Conservation (phyloP, 1,140 invertebrate genomes). For the Lepidotrigona ventralis region DNA sequence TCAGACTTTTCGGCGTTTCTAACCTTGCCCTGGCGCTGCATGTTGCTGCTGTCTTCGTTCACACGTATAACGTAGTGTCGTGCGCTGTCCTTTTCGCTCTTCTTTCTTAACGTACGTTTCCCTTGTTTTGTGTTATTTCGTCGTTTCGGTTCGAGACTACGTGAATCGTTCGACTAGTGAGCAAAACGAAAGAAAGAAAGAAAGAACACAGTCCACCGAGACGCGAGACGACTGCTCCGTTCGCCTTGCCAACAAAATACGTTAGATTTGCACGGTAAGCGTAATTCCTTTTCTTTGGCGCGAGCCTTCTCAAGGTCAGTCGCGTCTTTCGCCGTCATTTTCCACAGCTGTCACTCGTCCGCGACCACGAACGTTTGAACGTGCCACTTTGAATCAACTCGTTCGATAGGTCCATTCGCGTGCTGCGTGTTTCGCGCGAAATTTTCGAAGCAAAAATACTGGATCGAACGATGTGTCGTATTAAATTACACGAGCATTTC, state of each 20-base stretch:
- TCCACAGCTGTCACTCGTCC: not conserved
- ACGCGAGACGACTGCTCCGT: not conserved
- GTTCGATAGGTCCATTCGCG: conserved; percentile 35
- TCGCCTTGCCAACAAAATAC: not conserved
- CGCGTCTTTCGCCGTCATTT: not conserved
- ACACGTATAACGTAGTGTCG: conserved; percentile 53
- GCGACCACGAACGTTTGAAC: conserved; percentile 4
- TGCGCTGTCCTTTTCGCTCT: conserved; percentile 49
- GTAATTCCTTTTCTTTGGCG: not conserved
- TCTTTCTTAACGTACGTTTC: conserved; percentile 37
- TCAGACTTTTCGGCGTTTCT: conserved; percentile 53
- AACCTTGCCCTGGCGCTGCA: conserved; percentile 57
- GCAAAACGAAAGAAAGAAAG: not conserved
- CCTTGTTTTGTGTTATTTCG: conserved; percentile 33
- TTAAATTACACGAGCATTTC: too few species aligned
- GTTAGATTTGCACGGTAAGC: conserved; percentile 20
- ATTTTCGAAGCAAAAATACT: conserved; percentile 28
- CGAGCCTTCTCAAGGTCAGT: not conserved
- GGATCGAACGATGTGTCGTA: rapidly evolving
- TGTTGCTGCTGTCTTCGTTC: conserved; percentile 47
- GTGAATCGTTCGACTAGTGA: conserved; percentile 7
- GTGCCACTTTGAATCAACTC: conserved; percentile 13
- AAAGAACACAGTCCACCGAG: conserved; percentile 20
- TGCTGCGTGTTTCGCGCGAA: conserved; percentile 37
- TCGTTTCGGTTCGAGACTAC: not conserved